These are phyloP conservation scores for Tenodera sinensis DNA, from an alignment of 2,888 invertebrate species.

Conservation along the genomic window DNA sequence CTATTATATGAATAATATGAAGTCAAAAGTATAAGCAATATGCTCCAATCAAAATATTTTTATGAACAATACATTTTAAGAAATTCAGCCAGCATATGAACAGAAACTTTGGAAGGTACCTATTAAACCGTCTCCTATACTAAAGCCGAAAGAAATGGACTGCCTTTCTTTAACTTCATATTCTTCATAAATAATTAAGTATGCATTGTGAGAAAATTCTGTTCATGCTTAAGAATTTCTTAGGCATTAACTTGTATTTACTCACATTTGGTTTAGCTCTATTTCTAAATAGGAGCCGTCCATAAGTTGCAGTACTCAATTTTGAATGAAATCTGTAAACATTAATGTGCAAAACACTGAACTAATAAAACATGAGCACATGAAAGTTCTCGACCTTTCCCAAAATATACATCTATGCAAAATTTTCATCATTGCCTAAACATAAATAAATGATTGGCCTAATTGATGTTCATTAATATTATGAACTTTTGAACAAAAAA, in stretches of 20 bases:
- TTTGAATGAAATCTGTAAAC: not conserved
- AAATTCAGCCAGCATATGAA: not conserved
- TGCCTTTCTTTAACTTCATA: not conserved
- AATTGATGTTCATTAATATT: not conserved
- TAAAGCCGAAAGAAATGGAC: not conserved
- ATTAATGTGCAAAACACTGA: not conserved
- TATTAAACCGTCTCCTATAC: not conserved
- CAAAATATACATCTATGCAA: not conserved
- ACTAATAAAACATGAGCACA: not conserved
- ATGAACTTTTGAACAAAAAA: not conserved
- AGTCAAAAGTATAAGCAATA: not conserved
- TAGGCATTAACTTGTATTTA: not conserved
- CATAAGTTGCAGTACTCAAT: constrained; percentile 5
- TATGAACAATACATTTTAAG: not conserved
- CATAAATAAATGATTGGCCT: not conserved
- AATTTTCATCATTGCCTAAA: not conserved
- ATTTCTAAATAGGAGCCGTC: constrained; percentile 7
- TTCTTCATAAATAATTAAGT: not conserved
- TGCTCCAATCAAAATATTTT: not conserved
- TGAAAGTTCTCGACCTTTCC: not conserved
- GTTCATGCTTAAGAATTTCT: not conserved
- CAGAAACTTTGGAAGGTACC: not conserved
- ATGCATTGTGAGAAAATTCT: not conserved
- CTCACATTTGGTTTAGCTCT: not conserved
- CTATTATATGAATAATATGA: not conserved